Base-by-base conservation (phyloP, 2,888 invertebrate species). In the Hirtodrosophila cameraria region DNA sequence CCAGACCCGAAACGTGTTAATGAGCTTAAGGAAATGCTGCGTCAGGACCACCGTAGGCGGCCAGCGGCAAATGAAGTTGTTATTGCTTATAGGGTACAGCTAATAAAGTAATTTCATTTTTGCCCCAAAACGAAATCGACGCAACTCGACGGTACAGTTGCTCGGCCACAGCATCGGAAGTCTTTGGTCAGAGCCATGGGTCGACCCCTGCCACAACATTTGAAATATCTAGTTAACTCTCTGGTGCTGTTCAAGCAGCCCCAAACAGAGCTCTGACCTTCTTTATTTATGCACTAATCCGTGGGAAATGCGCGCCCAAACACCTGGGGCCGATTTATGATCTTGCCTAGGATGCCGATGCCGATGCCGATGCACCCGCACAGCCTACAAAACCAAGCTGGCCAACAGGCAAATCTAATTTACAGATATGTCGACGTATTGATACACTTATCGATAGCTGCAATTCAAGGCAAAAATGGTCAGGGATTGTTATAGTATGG, bases 241-340 rank as follows among this genome's bases (percentile, higher is more conserved):
- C 35, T 3, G 18, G 27, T 39, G 23, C 31, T 58, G 13, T 3
- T 12, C 30, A 20, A 30, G 31, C 45, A 48, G 69, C 52, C 52
- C 53, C 62, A 58, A 53, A 50, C 62, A 62, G 35, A 68, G 72
- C 62, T 52, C 69, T 80, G 80, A 80, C 80, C 80, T 83, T 86
- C 83, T 80, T 80, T 86, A 86, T 80, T 86, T 80, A 86, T 80
- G 84, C 81, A 66, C 80, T 83, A 86, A 83, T 80, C 86, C 80
- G 80, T 80, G 80, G 80, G 80, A 80, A 80, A 67, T 76, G 80
- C 74, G 60, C 76, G 59, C 53, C 67, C 70, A 86, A 63, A 12
- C 86, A 79, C 80, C 86, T 83, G 84, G 67, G 86, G 86, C 83
- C 80, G 76, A 80, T 80, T 86, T 86, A 80, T 80, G 80, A 57